phyloP scores from a whole-genome alignment of 2,797 vertebrate species.

The Xenopus petersii region DNA sequence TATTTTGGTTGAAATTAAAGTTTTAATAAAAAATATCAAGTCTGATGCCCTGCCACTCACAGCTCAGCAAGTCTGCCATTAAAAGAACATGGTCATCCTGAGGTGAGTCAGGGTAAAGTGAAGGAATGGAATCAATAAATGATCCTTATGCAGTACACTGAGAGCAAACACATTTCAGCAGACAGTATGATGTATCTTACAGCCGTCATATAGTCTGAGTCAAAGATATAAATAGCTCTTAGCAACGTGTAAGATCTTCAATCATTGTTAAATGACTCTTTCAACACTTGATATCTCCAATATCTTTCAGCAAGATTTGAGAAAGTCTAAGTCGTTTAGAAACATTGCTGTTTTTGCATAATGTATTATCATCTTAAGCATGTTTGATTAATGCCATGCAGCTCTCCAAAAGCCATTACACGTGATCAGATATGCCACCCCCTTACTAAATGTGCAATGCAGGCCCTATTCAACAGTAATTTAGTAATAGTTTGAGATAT shows the following conservation, averaged over 20 bases:
- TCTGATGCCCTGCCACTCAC: too few species aligned
- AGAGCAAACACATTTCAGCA: conserved; percentile 40
- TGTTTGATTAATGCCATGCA: conserved; percentile 32
- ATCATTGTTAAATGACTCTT: conserved; percentile 46
- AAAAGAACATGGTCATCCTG: conserved; percentile 15
- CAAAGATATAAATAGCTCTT: conserved; percentile 46
- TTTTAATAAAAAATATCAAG: too few species aligned
- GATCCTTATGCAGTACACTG: conserved; percentile 23
- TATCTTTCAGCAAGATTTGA: conserved; percentile 39
- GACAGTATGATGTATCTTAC: conserved; percentile 42
- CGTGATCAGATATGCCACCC: conserved; percentile 16
- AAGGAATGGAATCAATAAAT: conserved; percentile 20
- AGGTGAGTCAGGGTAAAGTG: conserved; percentile 30
- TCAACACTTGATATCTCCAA: conserved; percentile 37
- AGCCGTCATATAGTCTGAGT: conserved; percentile 44
- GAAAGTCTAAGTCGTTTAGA: conserved; percentile 33
- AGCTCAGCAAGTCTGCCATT: conserved; percentile 2
- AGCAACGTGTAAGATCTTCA: conserved; percentile 46
- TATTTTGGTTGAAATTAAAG: too few species aligned
- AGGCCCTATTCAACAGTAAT: not conserved
- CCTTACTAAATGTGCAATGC: not conserved
- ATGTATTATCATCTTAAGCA: conserved; percentile 38
- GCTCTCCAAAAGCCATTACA: conserved; percentile 26
- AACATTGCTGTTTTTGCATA: conserved; percentile 44
- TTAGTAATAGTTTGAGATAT: too few species aligned